These are phyloP conservation scores for Cygnus olor DNA, from an alignment of 2,797 vertebrate genomes.

Conservation along the genomic window DNA sequence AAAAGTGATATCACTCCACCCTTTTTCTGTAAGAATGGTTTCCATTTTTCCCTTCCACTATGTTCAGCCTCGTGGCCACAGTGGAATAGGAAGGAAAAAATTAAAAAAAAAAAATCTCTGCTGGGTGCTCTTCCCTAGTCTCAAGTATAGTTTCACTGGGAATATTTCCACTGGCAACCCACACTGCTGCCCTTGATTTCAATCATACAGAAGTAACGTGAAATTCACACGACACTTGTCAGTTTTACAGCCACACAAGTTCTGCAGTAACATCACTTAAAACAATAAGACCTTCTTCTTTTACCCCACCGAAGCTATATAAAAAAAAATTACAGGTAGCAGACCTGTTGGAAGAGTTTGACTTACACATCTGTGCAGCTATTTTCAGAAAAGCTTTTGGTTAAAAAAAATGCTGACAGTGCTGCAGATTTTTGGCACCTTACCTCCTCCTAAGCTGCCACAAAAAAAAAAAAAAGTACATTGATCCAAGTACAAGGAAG, in stretches of 20 bases:
- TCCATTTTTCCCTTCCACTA: neutral
- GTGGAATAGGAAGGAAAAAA: neutral
- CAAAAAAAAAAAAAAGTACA: neutral
- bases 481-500: neutral
- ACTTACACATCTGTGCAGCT: neutral
- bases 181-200: neutral
- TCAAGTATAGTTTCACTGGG: neutral
- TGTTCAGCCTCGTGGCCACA: neutral
- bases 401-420: neutral
- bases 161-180: neutral
- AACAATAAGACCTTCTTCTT: neutral
- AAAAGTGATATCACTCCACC: neutral
- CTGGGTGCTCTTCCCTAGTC: neutral
- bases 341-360: neutral
- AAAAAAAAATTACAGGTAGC: neutral
- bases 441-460: neutral
- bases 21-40: neutral
- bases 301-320: neutral
- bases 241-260: neutral
- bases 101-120: neutral
- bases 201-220: neutral
- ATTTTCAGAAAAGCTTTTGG: neutral
- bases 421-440: neutral
- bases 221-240: slow-evolving; percentile 12
- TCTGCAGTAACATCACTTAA: slow-evolving; percentile 16